These are phyloP conservation scores for Schizopygopsis malacanthus DNA, from an alignment of 2,797 vertebrate species.

Conservation along the genomic window DNA sequence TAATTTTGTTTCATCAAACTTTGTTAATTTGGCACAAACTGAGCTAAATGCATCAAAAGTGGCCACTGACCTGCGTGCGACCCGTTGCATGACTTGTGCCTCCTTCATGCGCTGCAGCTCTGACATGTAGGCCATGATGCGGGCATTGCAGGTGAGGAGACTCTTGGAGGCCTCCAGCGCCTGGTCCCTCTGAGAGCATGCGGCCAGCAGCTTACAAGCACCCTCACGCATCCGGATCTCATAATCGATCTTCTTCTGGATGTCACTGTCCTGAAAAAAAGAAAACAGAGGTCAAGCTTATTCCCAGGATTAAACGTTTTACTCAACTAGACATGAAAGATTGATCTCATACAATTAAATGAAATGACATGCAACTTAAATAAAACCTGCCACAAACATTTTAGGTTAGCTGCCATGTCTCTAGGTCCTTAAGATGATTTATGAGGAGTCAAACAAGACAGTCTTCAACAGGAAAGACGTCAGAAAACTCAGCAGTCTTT, in stretches of 20 bases:
- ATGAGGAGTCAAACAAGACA: neutral
- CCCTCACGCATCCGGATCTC: slow-evolving; percentile 95
- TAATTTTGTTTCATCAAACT: neutral
- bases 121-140: slow-evolving; percentile 92
- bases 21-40: neutral
- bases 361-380: neutral
- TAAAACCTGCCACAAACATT: neutral
- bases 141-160: slow-evolving; percentile 88
- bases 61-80: slow-evolving; percentile 77
- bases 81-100: slow-evolving; percentile 87
- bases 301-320: neutral
- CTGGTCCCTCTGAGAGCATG: slow-evolving; percentile 91
- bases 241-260: slow-evolving; percentile 93
- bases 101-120: slow-evolving; percentile 94
- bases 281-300: neutral
- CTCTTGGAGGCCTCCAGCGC: slow-evolving; percentile 90
- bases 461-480: neutral
- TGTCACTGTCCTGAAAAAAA: slow-evolving; percentile 86
- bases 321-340: neutral
- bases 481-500: neutral
- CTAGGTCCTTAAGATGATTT: neutral
- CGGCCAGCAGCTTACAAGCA: slow-evolving; percentile 89
- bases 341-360: neutral
- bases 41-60: neutral
- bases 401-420: neutral